Conservation (phyloP, 2,113 vertebrate genomes). For the Bombycilla garrulus region DNA sequence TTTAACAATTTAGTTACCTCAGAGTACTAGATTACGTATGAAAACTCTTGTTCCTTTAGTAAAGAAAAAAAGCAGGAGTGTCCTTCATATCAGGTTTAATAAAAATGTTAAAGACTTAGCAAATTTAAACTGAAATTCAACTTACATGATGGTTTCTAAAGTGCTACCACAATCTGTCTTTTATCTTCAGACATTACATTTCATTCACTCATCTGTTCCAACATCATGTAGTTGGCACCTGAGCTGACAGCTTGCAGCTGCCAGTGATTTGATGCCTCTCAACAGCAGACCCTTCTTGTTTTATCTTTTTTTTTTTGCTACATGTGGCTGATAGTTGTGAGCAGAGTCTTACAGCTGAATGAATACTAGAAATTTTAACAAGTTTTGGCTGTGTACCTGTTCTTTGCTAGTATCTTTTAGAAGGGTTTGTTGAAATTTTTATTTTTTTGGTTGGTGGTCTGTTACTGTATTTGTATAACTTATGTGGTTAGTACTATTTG, state of each 20-base stretch:
- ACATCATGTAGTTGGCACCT: not conserved
- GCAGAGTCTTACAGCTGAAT: not conserved
- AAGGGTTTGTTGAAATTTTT: constrained; percentile 66
- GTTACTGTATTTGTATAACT: constrained; percentile 51
- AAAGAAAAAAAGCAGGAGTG: not conserved
- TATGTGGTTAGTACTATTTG: constrained; percentile 29
- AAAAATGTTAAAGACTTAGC: not conserved
- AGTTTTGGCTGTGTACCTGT: constrained; percentile 20
- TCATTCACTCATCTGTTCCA: constrained; percentile 53
- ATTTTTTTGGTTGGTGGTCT: constrained; percentile 47
- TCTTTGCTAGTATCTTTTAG: constrained; percentile 45
- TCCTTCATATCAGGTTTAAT: not conserved
- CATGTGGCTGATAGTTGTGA: not conserved
- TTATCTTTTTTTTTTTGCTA: not conserved
- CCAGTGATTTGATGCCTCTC: not conserved
- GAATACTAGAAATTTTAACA: not conserved
- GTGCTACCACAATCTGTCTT: constrained; percentile 28
- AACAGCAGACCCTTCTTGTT: constrained; percentile 18
- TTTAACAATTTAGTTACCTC: not conserved
- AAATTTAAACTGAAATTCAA: not conserved
- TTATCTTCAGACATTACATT: constrained; percentile 46
- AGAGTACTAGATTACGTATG: not conserved
- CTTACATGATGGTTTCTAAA: not conserved
- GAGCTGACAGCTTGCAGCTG: not conserved
- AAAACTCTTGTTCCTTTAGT: not conserved